Conservation (phyloP, 2,113 vertebrate genomes). For the Oceanites oceanicus region DNA sequence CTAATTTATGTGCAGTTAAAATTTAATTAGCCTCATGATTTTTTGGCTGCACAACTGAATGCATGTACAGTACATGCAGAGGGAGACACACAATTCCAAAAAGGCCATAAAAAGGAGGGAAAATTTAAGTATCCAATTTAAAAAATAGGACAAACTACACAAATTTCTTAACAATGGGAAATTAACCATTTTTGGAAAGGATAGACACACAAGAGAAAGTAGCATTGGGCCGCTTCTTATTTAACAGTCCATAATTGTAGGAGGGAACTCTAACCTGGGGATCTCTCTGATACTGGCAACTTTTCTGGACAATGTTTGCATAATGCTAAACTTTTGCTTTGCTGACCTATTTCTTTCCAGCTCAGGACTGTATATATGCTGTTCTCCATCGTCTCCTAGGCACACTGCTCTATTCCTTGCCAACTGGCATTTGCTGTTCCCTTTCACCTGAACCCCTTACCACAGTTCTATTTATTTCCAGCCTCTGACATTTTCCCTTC, state of each 20-base stretch:
- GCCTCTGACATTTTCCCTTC: neutral
- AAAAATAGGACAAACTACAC: slow-evolving; percentile 50
- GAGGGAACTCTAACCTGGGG: neutral
- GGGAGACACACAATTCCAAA: slow-evolving; percentile 41
- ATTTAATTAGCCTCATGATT: slow-evolving; percentile 50
- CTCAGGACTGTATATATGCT: slow-evolving; percentile 21
- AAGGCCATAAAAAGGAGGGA: slow-evolving; percentile 44
- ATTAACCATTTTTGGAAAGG: slow-evolving; percentile 1
- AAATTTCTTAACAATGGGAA: slow-evolving; percentile 22
- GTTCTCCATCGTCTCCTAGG: neutral
- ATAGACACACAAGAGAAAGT: neutral
- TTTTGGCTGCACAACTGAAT: slow-evolving; percentile 57
- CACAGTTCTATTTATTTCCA: neutral
- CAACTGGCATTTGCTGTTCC: neutral
- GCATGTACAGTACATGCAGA: slow-evolving; percentile 20
- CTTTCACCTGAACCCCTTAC: slow-evolving; percentile 11
- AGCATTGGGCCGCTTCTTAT: slow-evolving; percentile 13
- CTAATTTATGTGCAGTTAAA: slow-evolving; percentile 62
- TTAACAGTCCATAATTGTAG: neutral
- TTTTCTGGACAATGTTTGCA: neutral
- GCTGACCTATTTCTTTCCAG: slow-evolving; percentile 25
- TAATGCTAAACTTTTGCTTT: slow-evolving; percentile 19
- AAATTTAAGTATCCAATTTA: slow-evolving; percentile 47
- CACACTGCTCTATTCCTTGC: neutral
- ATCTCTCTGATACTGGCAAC: slow-evolving; percentile 27